A percentile compares a stretch with the other conserved stretches of the same genome.
Conservation (phyloP, 2,797 vertebrate species). For the Coilia nasus region DNA sequence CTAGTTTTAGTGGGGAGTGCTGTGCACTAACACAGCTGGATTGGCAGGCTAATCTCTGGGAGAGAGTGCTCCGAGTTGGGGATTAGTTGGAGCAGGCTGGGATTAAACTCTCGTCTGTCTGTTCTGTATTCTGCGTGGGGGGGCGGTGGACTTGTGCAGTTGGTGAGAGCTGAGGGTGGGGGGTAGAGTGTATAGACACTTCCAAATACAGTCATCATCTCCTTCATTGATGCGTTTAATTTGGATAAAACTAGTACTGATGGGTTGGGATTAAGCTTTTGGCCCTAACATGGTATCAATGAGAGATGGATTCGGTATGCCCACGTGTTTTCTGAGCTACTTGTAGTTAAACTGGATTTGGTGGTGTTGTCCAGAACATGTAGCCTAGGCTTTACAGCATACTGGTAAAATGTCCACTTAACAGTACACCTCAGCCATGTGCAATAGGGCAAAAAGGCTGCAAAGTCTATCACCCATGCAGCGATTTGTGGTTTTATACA, state of each 20-base stretch:
- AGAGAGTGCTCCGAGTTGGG: slow-evolving; percentile 61
- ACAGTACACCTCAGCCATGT: no score
- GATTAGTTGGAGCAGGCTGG: slow-evolving; percentile 66
- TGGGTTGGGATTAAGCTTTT: neutral
- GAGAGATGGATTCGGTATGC: neutral
- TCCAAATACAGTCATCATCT: neutral
- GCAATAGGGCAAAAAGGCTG: neutral
- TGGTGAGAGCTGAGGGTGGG: slow-evolving; percentile 45
- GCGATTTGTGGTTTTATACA: neutral
- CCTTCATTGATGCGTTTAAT: neutral
- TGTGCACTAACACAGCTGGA: slow-evolving; percentile 38
- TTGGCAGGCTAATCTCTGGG: slow-evolving; percentile 61
- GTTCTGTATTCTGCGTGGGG: slow-evolving; percentile 20
- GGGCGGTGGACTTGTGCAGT: slow-evolving; percentile 38
- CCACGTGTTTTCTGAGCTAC: no score
- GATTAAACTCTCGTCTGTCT: slow-evolving; percentile 60
- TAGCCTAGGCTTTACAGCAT: neutral
- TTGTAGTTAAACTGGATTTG: neutral
- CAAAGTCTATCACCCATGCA: neutral
- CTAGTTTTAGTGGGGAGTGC: neutral
- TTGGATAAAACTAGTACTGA: neutral
- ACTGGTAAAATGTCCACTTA: neutral
- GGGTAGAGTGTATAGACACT: neutral
- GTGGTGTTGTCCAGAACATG: neutral
- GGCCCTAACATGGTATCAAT: neutral